Base-by-base conservation (phyloP, 2,888 invertebrate genomes). In the Eretmocerus hayati region DNA sequence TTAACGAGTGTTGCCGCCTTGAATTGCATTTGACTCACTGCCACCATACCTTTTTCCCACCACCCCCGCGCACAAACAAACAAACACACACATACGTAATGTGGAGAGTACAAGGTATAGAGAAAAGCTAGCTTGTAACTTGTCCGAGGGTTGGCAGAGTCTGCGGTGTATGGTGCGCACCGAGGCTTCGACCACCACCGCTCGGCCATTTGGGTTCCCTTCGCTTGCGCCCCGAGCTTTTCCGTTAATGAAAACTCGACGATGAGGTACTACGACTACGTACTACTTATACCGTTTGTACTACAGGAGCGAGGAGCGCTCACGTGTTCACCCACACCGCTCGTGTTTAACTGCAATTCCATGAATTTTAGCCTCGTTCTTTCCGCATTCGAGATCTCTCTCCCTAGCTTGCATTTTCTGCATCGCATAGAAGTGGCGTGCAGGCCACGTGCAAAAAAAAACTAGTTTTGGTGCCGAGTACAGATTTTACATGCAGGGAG, bases 191-290 rank as follows among this genome's bases (percentile, higher is more conserved):
- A 20, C 32, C 30, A 8, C 30, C 30, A 30, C 30, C 30, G 8
- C 30, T 13, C 30, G 8, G 8, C 30, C 26, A 11, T 26, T 26
- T 9, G 11, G 1, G 26, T n/a, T n/a, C n/a, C 26, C 26, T 6
- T 6, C 26, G 6, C 46, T 52, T 42, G 49, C 49, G 46, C 50
- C 50, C 48, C 60, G 15, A 13, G 33, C 15, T 59, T 60, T 61
- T 59, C 59, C 60, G 62, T 62, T 64, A 62, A 64, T 63, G 64
- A 63, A 61, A 62, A 60, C 58, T 61, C 53, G 53, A 47, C 51
- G 56, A 19, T 40, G 48, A 43, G 36, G 51, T 40, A 38, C 42
- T 42, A 33, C 39, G 11, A 13, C 8, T 33, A 33, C 33, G 33
- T 13, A 13, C 33, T 33, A 33, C 33, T 13, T 33, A 33, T 13